Conservation (phyloP, 2,888 invertebrate species). For the Plagodis dolabraria region DNA sequence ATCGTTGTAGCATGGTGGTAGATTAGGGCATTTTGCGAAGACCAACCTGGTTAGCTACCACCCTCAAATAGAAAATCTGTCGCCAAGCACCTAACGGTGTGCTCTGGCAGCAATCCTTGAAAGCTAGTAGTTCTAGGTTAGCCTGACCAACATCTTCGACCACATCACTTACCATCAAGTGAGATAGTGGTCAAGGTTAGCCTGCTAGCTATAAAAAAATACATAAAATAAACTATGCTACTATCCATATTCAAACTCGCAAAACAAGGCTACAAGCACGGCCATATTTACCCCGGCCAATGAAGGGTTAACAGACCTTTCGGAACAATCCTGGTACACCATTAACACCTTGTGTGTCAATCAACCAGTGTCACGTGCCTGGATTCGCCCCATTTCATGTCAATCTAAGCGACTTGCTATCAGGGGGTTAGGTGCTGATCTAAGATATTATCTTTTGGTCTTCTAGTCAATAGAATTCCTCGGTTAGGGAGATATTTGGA, state of each 20-base stretch:
- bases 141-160: no score
- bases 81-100: no score
- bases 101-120: no score
- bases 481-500: conserved; percentile 10
- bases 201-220: no score
- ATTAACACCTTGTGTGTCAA: conserved; percentile 41
- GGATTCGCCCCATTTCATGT: conserved; percentile 41
- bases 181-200: no score
- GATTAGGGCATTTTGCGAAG: no score
- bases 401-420: conserved; percentile 38
- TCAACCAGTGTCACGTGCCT: conserved; percentile 35
- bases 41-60: no score
- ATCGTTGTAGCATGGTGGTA: no score
- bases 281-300: conserved; percentile 2
- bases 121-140: no score
- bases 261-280: conserved; percentile 4
- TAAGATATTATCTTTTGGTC: conserved; percentile 27
- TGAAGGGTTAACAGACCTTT: conserved; percentile 22
- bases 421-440: conserved; percentile 25
- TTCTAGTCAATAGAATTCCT: conserved; percentile 25
- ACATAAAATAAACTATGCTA: no score
- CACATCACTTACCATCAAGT: no score
- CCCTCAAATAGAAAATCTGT: no score
- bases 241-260: conserved; percentile 12
- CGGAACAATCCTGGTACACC: conserved; percentile 32